phyloP scores from a whole-genome alignment of 1,140 invertebrate species.

The Bombus pascuorum region DNA sequence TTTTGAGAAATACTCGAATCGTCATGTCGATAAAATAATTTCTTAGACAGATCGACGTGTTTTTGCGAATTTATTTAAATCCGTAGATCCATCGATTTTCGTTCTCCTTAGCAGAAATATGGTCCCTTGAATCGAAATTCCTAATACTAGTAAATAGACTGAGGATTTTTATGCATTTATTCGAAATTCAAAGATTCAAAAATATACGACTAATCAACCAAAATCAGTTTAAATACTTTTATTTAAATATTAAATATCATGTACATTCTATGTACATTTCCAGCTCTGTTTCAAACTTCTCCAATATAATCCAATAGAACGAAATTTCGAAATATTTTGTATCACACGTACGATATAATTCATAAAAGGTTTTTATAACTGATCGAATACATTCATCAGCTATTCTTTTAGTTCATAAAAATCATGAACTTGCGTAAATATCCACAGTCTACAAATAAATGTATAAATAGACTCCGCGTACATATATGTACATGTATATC shows the following conservation, averaged over 20 bases:
- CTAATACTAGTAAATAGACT: background rate
- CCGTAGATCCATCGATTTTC: constrained; percentile 7
- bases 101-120: constrained; percentile 18
- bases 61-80: background rate
- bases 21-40: background rate
- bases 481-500: background rate
- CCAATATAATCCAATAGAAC: too few relatives aligned
- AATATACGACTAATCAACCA: too few relatives aligned
- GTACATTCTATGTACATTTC: too few relatives aligned
- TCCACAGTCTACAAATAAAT: background rate
- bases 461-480: constrained; percentile 10
- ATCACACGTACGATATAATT: too few relatives aligned
- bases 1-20: constrained; percentile 26
- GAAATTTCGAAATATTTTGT: too few relatives aligned
- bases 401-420: background rate
- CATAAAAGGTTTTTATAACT: background rate
- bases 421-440: background rate
- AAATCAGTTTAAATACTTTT: too few relatives aligned
- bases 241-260: too few relatives aligned
- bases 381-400: too few relatives aligned
- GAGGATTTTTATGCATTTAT: background rate
- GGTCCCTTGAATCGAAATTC: constrained; percentile 1
- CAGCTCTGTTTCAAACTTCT: too few relatives aligned
- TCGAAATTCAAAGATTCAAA: background rate
- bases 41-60: background rate